Evolutionary conservation across 1,140 invertebrate species (phyloP), one percentile per base, ranked within the genome.

Genomic region (Phocides pigmalion): DNA sequence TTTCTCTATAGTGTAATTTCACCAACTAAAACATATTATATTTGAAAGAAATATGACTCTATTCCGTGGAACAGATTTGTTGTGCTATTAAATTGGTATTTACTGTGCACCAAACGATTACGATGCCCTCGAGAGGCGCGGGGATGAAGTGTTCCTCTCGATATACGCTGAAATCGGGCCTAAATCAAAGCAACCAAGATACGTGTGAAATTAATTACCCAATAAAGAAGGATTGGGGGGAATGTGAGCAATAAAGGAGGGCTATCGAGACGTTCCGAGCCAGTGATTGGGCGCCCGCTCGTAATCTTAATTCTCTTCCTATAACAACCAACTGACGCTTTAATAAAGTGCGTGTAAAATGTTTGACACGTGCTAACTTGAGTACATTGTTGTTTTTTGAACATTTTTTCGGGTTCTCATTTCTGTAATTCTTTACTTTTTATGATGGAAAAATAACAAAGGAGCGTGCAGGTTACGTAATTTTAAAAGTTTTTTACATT

Each of bases 171-270:
- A 47, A 61, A 49, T 59, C 25, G 15, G 16, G 32, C 9, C 54
- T 59, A 59, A 59, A 59, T 47, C 54, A 46, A 59, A 46, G 39
- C 41, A 44, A 41, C 41, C 42, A 28, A 46, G 54, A 59, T 59
- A 59, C 54, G 54, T 59, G 54, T 59, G 54, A 59, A 59, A 59
- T 46, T 59, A 59, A 59, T 59, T 59, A 59, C 54, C 41, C 54
- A 59, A 59, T 59, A 59, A 59, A 59, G 51, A 22, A 32, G 22
- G 22, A 28, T 51, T 37, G 49, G 54, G 49, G 54, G 15, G 54
- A 59, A 32, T 44, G 54, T 46, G n/a, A 41, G 54, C 25, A 59
- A 59, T 59, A 59, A 59, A 44, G 42, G 25, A 32, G 51, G n/a
- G 16, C 54, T 17, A 46, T 59, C 9, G 42, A 39, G 32, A 39